Conservation (phyloP, 2,888 invertebrate species). For the Chirona hameri region DNA sequence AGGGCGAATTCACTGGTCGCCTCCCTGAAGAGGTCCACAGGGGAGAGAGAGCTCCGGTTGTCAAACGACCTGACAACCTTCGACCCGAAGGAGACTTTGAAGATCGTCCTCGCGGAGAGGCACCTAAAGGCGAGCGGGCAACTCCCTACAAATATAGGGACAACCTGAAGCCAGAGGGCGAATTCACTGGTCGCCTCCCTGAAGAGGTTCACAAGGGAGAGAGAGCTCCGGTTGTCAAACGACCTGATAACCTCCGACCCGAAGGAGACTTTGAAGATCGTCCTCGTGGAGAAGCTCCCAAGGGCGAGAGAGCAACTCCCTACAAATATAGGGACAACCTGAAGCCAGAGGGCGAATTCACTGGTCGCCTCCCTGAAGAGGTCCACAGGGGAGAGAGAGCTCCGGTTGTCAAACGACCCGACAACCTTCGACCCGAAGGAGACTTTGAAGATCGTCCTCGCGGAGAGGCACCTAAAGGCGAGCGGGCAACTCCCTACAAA, state of each 20-base stretch:
- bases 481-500: neutral
- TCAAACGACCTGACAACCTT: constrained; percentile 38
- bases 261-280: constrained; percentile 43
- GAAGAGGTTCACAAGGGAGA: constrained; percentile 34
- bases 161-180: neutral
- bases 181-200: neutral
- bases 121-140: constrained; percentile 45
- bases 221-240: constrained; percentile 42
- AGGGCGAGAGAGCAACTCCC: neutral
- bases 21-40: constrained; percentile 28
- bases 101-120: constrained; percentile 53
- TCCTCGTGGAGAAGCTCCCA: neutral
- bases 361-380: constrained; percentile 42
- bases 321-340: neutral
- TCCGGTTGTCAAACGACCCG: neutral
- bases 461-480: neutral
- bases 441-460: neutral
- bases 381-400: constrained; percentile 37
- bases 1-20: constrained; percentile 47
- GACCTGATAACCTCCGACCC: constrained; percentile 54
- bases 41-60: constrained; percentile 35
- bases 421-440: neutral
- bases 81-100: constrained; percentile 55
- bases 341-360: neutral
- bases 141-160: neutral